Evolutionary conservation across 2,888 invertebrate species (phyloP).

Genomic region (Anthrax anthrax): DNA sequence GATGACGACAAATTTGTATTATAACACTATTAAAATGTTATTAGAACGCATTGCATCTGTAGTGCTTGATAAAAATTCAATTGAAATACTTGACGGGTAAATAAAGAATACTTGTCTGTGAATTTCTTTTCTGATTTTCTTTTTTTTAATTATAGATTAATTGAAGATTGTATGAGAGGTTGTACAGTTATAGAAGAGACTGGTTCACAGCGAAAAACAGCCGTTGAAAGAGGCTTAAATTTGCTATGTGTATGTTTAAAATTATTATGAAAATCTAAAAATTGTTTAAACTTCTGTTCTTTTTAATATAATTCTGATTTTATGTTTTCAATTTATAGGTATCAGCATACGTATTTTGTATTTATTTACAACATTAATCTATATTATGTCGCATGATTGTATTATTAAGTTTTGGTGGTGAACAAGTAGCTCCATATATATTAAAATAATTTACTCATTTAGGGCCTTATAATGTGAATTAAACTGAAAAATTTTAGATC

Average conservation of each 20-base stretch:
- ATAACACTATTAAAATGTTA: slow-evolving; percentile 90
- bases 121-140: too few species aligned
- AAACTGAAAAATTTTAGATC: slow-evolving; percentile 59
- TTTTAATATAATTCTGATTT: too few species aligned
- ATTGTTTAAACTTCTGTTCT: too few species aligned
- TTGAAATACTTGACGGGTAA: slow-evolving; percentile 52
- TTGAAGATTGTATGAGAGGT: slow-evolving; percentile 59
- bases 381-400: slow-evolving; percentile 67
- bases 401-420: slow-evolving; percentile 51
- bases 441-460: slow-evolving; percentile 74
- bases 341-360: slow-evolving; percentile 82
- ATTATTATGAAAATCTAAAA: too few species aligned
- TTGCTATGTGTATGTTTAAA: slow-evolving; percentile 74
- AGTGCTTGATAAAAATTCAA: slow-evolving; percentile 84
- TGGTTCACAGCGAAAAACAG: slow-evolving; percentile 65
- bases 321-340: too few species aligned
- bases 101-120: slow-evolving; percentile 20
- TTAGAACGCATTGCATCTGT: slow-evolving; percentile 90
- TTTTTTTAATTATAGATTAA: slow-evolving; percentile 18
- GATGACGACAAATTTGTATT: slow-evolving; percentile 88
- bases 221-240: slow-evolving; percentile 79
- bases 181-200: slow-evolving; percentile 55
- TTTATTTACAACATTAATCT: slow-evolving; percentile 78
- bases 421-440: slow-evolving; percentile 63
- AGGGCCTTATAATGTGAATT: slow-evolving; percentile 70